These are phyloP conservation scores for Ciconia nigra DNA, from an alignment of 2,797 vertebrate species.

Conservation along the genomic window DNA sequence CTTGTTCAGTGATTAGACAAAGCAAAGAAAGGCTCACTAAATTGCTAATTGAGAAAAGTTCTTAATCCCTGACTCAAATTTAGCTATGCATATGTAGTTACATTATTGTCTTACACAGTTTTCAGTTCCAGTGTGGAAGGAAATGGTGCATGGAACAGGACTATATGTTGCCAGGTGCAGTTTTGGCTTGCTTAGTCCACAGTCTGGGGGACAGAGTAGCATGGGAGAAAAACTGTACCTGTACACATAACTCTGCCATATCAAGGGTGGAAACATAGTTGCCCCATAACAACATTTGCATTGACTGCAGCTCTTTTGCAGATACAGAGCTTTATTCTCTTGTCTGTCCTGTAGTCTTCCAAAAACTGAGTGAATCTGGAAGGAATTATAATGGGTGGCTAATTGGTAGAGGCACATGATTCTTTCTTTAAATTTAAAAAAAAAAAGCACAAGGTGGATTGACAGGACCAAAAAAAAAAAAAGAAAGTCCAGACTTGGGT, in stretches of 20 bases:
- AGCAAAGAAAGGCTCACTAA: neutral
- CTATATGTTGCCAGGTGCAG: neutral
- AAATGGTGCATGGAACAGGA: neutral
- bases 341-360: neutral
- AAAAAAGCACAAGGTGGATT: neutral
- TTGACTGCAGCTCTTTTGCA: neutral
- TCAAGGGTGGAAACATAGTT: neutral
- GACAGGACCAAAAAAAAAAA: neutral
- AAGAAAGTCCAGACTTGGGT: neutral
- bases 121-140: neutral
- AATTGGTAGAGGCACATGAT: neutral
- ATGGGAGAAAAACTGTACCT: neutral
- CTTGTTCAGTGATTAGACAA: neutral
- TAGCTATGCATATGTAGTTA: neutral
- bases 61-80: neutral
- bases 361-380: neutral
- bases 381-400: neutral
- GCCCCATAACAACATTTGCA: neutral
- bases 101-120: neutral
- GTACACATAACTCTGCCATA: neutral
- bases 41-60: neutral
- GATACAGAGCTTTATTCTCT: neutral
- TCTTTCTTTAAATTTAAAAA: neutral
- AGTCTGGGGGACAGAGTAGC: neutral
- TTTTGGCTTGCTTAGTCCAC: neutral